phyloP scores from a whole-genome alignment of 2,113 vertebrate species.

The Patagioenas fasciata region DNA sequence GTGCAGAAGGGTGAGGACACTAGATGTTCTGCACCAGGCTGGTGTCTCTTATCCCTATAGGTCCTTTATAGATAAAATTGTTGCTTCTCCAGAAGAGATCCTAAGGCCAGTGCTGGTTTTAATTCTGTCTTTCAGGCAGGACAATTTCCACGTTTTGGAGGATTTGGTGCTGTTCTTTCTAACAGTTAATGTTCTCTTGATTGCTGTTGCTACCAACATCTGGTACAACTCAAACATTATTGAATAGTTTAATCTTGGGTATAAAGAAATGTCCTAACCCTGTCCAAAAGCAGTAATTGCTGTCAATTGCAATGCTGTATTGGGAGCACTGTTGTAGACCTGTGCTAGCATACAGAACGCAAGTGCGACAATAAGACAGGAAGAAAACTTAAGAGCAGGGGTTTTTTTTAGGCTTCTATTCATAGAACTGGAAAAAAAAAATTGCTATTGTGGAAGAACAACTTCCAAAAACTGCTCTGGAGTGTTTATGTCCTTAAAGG shows the following conservation, averaged over 20 bases:
- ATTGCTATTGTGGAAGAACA: not conserved
- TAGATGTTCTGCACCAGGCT: not conserved
- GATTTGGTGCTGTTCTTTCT: not conserved
- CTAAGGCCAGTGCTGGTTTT: not conserved
- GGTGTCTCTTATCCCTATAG: not conserved
- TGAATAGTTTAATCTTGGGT: not conserved
- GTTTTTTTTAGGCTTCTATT: not conserved
- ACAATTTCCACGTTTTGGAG: not conserved
- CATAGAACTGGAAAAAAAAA: not conserved
- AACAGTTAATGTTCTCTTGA: not conserved
- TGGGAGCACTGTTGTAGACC: not conserved
- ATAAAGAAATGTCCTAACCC: not conserved
- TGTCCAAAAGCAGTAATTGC: not conserved
- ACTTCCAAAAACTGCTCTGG: not conserved
- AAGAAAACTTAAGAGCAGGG: not conserved
- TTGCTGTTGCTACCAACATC: not conserved
- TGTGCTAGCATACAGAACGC: not conserved
- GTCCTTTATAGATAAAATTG: not conserved
- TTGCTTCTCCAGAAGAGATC: not conserved
- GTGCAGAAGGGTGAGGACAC: not conserved
- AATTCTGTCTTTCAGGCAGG: not conserved
- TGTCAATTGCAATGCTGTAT: not conserved
- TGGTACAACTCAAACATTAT: not conserved
- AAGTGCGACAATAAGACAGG: not conserved
- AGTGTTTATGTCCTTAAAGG: not conserved